Percentiles rank a stretch among this genome's conserved stretches.
Conservation (phyloP, 1,140 invertebrate species). For the Temnothorax curvispinosus region DNA sequence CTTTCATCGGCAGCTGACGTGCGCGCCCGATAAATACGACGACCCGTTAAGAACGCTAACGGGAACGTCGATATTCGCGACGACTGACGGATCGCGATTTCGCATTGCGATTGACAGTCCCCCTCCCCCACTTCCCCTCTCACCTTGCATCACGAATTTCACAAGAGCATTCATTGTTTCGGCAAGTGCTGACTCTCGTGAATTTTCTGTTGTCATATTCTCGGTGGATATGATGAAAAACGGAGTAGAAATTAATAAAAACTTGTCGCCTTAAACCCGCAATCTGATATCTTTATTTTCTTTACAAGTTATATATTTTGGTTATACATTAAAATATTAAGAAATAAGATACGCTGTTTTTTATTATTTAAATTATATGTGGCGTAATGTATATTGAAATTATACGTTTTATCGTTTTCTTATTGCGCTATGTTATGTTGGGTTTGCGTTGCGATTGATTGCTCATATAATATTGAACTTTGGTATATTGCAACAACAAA, state of each 20-base stretch:
- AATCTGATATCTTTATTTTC: neutral
- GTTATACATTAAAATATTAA: neutral
- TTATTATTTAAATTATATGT: neutral
- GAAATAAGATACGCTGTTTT: neutral
- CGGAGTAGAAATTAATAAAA: neutral
- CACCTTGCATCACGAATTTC: neutral
- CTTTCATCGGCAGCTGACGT: slow-evolving; percentile 59
- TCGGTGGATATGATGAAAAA: neutral
- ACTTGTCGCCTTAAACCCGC: neutral
- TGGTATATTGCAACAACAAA: neutral
- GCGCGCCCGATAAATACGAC: slow-evolving; percentile 46
- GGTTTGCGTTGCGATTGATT: neutral
- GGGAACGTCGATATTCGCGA: slow-evolving; percentile 54
- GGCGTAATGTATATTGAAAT: neutral
- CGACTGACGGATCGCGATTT: slow-evolving; percentile 39
- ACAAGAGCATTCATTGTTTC: neutral
- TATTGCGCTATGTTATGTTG: neutral
- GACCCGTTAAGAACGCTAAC: slow-evolving; percentile 58
- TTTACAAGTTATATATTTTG: neutral
- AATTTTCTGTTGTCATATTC: neutral
- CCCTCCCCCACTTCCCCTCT: neutral
- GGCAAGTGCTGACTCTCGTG: neutral
- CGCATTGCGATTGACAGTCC: neutral
- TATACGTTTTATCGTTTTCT: neutral
- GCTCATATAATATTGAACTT: neutral